Percentiles rank a stretch among this genome's conserved stretches.
Evolutionary conservation across 1,140 invertebrate species (phyloP).

Genomic region (Heliothis virescens): DNA sequence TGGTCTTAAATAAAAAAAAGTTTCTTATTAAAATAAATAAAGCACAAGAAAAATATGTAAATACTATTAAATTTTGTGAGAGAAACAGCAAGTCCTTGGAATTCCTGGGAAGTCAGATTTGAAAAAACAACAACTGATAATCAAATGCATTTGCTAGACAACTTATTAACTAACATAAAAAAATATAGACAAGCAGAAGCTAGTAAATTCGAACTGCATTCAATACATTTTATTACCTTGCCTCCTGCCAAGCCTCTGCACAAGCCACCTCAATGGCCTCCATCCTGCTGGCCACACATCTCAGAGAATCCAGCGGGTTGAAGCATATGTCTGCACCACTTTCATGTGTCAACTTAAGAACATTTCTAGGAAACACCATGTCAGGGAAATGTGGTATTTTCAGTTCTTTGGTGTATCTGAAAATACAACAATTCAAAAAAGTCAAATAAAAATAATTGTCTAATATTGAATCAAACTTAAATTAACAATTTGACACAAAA

Average conservation of each 20-base stretch:
- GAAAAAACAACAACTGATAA: no score
- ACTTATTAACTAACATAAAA: no score
- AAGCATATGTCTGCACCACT: slow-evolving; percentile 93
- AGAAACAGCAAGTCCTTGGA: no score
- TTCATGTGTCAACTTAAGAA: slow-evolving; percentile 89
- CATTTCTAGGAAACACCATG: slow-evolving; percentile 98
- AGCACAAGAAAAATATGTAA: not conserved
- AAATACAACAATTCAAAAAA: slow-evolving; percentile 55
- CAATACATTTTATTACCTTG: slow-evolving; percentile 86
- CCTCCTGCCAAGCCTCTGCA: slow-evolving; percentile 95
- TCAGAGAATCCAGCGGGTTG: slow-evolving; percentile 96
- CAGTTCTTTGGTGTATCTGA: slow-evolving; percentile 92
- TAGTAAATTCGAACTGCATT: not conserved
- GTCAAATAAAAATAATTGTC: not conserved
- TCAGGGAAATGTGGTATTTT: slow-evolving; percentile 97
- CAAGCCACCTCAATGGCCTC: slow-evolving; percentile 94
- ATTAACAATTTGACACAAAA: no score
- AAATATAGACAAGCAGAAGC: no score
- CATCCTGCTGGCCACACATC: slow-evolving; percentile 92
- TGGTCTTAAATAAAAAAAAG: slow-evolving; percentile 74
- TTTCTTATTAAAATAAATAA: not conserved
- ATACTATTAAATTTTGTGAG: no score
- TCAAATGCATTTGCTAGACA: no score
- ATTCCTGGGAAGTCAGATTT: no score
- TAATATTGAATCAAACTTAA: no score